A percentile compares a stretch with the other conserved stretches of the same genome.
These are phyloP conservation scores for Noturus placidus DNA, from an alignment of 2,113 vertebrate genomes.

Conservation along the genomic window DNA sequence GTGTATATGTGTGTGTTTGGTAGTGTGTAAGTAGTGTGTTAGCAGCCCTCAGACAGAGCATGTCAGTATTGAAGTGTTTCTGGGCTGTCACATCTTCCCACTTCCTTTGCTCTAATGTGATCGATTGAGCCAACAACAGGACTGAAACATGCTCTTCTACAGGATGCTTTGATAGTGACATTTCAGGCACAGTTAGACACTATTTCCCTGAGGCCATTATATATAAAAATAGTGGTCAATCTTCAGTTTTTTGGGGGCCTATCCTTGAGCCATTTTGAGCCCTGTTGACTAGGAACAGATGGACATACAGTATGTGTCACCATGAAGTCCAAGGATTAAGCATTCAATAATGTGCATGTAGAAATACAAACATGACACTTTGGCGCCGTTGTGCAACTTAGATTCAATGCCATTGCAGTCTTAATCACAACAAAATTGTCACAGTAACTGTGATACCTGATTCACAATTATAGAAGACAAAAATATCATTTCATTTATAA, in stretches of 20 bases:
- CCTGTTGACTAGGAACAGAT: slow-evolving; percentile 69
- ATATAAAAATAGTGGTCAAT: slow-evolving; percentile 63
- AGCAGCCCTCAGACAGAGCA: slow-evolving; percentile 60
- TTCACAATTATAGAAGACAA: background rate
- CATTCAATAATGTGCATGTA: slow-evolving; percentile 64
- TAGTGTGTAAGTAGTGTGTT: slow-evolving; percentile 60
- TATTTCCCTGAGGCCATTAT: slow-evolving; percentile 66
- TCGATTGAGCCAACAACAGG: slow-evolving; percentile 64
- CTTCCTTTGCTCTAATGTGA: slow-evolving; percentile 69
- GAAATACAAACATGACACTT: slow-evolving; percentile 66
- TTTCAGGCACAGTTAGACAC: slow-evolving; percentile 71
- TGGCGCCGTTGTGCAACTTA: slow-evolving; percentile 67
- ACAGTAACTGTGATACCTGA: background rate
- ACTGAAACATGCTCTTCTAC: slow-evolving; percentile 60
- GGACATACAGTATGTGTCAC: slow-evolving; percentile 65
- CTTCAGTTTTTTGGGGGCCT: slow-evolving; percentile 57
- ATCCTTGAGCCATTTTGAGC: slow-evolving; percentile 63
- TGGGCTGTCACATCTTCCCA: slow-evolving; percentile 65
- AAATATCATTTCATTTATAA: background rate
- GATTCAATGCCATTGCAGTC: slow-evolving; percentile 60
- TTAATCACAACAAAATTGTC: background rate
- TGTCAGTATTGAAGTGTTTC: slow-evolving; percentile 72
- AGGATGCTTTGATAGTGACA: slow-evolving; percentile 67
- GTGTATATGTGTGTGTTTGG: slow-evolving; percentile 24
- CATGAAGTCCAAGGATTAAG: slow-evolving; percentile 68